These are phyloP conservation scores for Bugulina stolonifera DNA, from an alignment of 2,888 invertebrate genomes.

Conservation along the genomic window DNA sequence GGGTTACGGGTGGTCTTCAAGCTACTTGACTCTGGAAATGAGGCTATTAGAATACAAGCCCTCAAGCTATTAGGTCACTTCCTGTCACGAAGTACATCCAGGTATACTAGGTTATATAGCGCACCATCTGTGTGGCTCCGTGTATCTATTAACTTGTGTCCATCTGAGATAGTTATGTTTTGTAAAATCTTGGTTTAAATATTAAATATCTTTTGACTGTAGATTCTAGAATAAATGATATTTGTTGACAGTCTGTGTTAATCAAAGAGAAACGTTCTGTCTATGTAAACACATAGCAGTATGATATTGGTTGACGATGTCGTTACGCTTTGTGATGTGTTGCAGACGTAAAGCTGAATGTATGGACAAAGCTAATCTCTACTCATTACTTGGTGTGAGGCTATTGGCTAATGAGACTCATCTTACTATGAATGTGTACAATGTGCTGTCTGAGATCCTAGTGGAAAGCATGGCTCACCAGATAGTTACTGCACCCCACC, in stretches of 20 bases:
- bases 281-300: too few relatives aligned
- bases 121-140: too few relatives aligned
- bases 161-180: too few relatives aligned
- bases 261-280: too few relatives aligned
- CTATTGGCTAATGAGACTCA: constrained; percentile 81
- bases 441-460: constrained; percentile 95
- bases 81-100: constrained; percentile 93
- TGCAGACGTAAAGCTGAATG: constrained; percentile 94
- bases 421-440: constrained; percentile 89
- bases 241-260: too few relatives aligned
- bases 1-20: constrained; percentile 96
- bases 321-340: too few relatives aligned
- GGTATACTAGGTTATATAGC: too few relatives aligned
- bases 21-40: constrained; percentile 88
- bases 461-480: constrained; percentile 95
- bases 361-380: constrained; percentile 96
- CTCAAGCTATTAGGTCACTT: constrained; percentile 95
- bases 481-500: constrained; percentile 84
- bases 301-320: too few relatives aligned
- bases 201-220: too few relatives aligned
- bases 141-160: too few relatives aligned
- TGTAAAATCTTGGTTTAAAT: too few relatives aligned
- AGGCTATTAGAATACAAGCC: constrained; percentile 88
- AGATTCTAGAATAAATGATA: too few relatives aligned
- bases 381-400: constrained; percentile 88